Conservation (phyloP, 2,797 vertebrate species). For the Acipenser ruthenus region DNA sequence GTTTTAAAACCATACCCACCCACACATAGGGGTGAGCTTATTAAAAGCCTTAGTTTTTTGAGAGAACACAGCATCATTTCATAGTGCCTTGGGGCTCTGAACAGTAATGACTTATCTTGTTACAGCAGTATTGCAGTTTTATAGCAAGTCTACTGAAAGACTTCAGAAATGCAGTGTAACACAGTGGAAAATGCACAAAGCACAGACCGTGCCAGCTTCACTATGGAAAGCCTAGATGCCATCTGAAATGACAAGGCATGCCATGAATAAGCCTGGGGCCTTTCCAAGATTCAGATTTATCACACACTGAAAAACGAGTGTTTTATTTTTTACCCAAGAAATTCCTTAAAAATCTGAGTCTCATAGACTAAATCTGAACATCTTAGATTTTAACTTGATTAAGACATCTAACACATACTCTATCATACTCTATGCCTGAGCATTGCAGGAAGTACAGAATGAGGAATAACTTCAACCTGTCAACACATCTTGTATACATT, state of each 20-base stretch:
- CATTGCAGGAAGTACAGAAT: no score
- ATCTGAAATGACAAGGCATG: conserved; percentile 70
- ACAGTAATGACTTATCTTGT: conserved; percentile 22
- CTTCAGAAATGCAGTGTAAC: conserved; percentile 38
- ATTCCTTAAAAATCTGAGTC: no score
- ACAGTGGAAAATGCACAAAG: conserved; percentile 53
- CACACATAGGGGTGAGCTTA: not conserved
- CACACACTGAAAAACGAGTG: conserved; percentile 53
- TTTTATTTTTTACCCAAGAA: conserved; percentile 52
- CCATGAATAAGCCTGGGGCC: conserved; percentile 55
- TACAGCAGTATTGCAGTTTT: conserved; percentile 38
- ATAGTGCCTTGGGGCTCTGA: conserved; percentile 29
- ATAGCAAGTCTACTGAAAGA: conserved; percentile 46
- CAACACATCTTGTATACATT: no score
- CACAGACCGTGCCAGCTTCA: conserved; percentile 55
- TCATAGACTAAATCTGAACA: no score
- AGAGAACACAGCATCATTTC: conserved; percentile 20
- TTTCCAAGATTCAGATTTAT: conserved; percentile 61
- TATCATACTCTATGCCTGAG: no score
- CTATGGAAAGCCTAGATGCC: conserved; percentile 55
- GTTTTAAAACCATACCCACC: not conserved
- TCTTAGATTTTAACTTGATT: no score
- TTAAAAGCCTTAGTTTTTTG: not conserved
- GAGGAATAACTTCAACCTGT: no score
- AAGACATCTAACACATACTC: no score